Conservation (phyloP, 2,797 vertebrate genomes). For the Clarias fuscus region DNA sequence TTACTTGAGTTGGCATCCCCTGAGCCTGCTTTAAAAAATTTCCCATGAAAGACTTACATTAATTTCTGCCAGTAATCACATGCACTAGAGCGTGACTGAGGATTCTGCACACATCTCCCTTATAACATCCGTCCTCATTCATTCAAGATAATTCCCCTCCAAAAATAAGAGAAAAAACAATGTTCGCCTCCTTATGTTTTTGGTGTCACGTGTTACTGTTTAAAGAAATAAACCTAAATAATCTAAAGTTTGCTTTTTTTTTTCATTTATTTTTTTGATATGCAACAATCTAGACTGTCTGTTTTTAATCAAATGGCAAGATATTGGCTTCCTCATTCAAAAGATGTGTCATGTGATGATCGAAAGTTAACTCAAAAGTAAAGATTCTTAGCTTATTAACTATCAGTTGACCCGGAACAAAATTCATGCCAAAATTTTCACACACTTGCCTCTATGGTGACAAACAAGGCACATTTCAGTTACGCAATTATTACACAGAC, state of each 20-base stretch:
- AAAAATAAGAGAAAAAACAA: slow-evolving; percentile 38
- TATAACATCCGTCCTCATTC: slow-evolving; percentile 54
- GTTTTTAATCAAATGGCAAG: not conserved
- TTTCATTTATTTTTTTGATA: not conserved
- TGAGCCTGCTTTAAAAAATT: slow-evolving; percentile 76
- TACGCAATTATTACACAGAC: not conserved
- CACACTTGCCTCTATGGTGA: not conserved
- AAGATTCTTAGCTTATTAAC: not conserved
- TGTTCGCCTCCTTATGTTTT: not conserved
- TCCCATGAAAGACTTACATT: slow-evolving; percentile 74
- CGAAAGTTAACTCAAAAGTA: not conserved
- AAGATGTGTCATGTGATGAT: not conserved
- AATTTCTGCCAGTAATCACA: slow-evolving; percentile 76
- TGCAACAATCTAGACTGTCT: not conserved
- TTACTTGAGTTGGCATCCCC: slow-evolving; percentile 72
- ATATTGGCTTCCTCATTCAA: not conserved
- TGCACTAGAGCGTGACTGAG: slow-evolving; percentile 63
- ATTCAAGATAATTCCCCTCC: slow-evolving; percentile 39
- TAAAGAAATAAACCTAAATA: not conserved
- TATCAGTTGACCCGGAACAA: not conserved
- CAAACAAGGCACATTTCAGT: not conserved
- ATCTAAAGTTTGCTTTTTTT: not conserved
- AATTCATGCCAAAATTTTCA: not conserved
- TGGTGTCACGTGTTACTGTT: not conserved
- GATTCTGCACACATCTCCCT: slow-evolving; percentile 49